Base-by-base conservation (phyloP, 2,888 invertebrate genomes). In the Ligdia adustata region DNA sequence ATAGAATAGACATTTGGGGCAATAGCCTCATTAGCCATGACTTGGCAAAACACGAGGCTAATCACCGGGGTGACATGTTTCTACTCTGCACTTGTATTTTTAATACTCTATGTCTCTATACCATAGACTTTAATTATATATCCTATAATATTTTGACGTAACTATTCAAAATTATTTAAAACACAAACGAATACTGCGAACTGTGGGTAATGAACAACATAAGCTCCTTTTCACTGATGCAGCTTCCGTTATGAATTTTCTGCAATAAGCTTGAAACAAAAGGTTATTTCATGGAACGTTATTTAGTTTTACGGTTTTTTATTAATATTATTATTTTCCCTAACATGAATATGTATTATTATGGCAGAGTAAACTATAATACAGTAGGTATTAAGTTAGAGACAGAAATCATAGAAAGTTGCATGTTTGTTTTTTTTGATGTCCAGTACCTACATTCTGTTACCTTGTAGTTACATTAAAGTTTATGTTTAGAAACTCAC, bases 1-100 rank as follows among this genome's bases (percentile, higher is more conserved):
- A 35, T 45, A 32, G 9, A 13, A 2, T 15, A 11, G 9, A 26
- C 9, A 16, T 16, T 16, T 49, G 24, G 48, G 42, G 27, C 42
- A 49, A 49, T 14, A 13, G 28, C 33, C 42, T 43, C 38, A 38
- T 43, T 43, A 33, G 27, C n/a, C 26, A 42, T 42, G 32, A 49
- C 42, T 49, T 43, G 42, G 48, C 48, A 49, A 28, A n/a, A 48
- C 31, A 28, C 14, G 9, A 28, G 33, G 38, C 28, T 39, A 43
- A 42, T 49, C 48, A 28, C 28, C 11, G 18, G 33, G 7, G 27
- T 32, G 33, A 43, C 42, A 42, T 43, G 27, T 14, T 24, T 11
- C 12, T 27, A 11, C 32, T 37, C 24, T 26, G 7, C 27, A n/a
- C n/a, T n/a, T 22, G 7, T 22, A 4, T 22, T 22, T 6, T n/a